Percentiles rank a stretch among this genome's conserved stretches.
phyloP scores from a whole-genome alignment of 1,140 invertebrate genomes.

The Mactra quadrangularis region DNA sequence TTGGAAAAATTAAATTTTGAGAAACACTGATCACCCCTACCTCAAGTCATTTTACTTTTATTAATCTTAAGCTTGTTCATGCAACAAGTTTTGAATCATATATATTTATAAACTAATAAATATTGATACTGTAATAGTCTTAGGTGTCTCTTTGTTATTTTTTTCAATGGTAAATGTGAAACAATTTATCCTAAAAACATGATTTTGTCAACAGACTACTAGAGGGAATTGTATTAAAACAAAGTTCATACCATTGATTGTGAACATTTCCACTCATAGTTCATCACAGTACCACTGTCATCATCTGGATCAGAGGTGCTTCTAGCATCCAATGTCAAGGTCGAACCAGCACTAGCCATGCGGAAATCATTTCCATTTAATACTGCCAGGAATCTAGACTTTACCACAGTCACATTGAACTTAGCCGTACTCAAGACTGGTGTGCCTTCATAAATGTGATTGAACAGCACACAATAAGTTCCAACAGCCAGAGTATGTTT shows the following conservation, averaged over 20 bases:
- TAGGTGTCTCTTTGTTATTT: too few species aligned
- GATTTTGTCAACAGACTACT: too few species aligned
- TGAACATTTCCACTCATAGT: slow-evolving; percentile 72
- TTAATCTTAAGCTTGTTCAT: too few species aligned
- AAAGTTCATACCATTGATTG: slow-evolving; percentile 59
- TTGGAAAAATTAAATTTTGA: too few species aligned
- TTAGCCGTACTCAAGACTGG: slow-evolving; percentile 62
- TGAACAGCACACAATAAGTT: slow-evolving; percentile 70
- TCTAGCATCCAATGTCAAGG: slow-evolving; percentile 67
- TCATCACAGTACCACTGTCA: slow-evolving; percentile 40
- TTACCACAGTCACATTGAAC: slow-evolving; percentile 67
- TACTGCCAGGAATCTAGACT: slow-evolving; percentile 68
- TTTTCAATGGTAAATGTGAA: too few species aligned
- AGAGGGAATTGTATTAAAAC: too few species aligned
- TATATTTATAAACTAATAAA: too few species aligned
- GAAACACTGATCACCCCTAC: too few species aligned
- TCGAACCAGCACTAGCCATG: slow-evolving; percentile 27
- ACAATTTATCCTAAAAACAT: too few species aligned
- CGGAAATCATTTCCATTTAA: slow-evolving; percentile 68
- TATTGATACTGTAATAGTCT: too few species aligned
- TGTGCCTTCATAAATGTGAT: slow-evolving; percentile 68
- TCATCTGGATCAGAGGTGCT: slow-evolving; percentile 75
- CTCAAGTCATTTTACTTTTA: too few species aligned
- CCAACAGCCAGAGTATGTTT: slow-evolving; percentile 52
- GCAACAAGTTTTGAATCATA: too few species aligned